Base-by-base conservation (phyloP, 2,113 vertebrate species). In the Laticauda colubrina region DNA sequence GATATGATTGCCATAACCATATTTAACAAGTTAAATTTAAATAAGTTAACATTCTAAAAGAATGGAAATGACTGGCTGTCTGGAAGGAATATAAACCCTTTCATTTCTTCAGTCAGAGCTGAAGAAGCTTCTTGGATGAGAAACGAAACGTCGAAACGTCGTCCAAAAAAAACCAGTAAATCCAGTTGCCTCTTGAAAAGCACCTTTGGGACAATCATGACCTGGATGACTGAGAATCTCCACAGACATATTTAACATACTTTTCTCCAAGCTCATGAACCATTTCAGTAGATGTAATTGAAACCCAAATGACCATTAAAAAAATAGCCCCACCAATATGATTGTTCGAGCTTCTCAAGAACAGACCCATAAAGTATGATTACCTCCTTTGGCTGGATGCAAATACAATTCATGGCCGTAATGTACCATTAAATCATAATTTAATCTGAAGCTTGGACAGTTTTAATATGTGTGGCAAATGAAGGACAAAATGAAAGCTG, bases 401-500 rank as follows among this genome's bases (percentile, higher is more conserved):
- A 75, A 0, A 48, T 93, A 4, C 18, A 43, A 2, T 4, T 54
- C 43, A 4, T 3, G 15, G 59, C 29, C 90, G 59, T 81, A 69
- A 1, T 5, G 75, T 64, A 87, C 39, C 34, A 0, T 89, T 87
- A 88, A 59, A 39, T 94, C 93, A 57, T 85, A 55, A 88, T 15
- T 81, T 91, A 56, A 91, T n/a, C 39, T 87, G 4, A 55, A 48
- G 90, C 64, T 94, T 93, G 89, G 89, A 39, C 53, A 87, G 12
- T 0, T 34, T 86, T 48, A 75, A 92, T 85, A 87, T 0, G 39
- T 20, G 75, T 43, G 5, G 45, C 24, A 89, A 85, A 88, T 92
- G 89, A 85, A 90, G 87, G 86, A 59, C 90, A 89, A 92, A 93
- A 94, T 90, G 2, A 92, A 94, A 90, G 43, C 45, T 51, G 23